Conservation (phyloP, 2,113 vertebrate species). For the Psilopsiagon aurifrons region DNA sequence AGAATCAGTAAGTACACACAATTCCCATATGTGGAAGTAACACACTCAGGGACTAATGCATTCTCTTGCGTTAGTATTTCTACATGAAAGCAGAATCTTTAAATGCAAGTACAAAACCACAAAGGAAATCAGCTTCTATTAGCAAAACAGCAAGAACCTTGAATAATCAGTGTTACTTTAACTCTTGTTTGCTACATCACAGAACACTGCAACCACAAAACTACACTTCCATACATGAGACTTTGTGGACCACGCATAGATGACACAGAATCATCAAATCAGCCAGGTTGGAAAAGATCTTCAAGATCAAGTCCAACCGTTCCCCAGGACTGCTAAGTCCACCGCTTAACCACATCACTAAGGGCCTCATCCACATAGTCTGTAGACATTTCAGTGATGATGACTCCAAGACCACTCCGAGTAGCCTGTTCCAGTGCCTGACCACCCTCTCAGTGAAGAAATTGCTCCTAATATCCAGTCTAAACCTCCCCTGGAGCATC, state of each 20-base stretch:
- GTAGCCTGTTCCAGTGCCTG: neutral
- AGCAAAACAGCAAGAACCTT: neutral
- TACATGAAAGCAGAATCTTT: neutral
- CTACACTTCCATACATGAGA: neutral
- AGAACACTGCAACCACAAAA: neutral
- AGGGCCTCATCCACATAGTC: neutral
- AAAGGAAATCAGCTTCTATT: neutral
- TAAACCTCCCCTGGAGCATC: neutral
- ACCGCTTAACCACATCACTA: neutral
- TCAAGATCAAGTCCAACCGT: neutral
- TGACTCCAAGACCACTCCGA: neutral
- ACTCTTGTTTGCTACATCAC: neutral
- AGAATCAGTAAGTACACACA: neutral
- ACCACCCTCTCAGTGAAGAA: neutral
- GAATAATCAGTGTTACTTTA: neutral
- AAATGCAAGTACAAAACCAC: neutral
- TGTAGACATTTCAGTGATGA: neutral
- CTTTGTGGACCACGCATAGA: neutral
- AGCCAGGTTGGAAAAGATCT: neutral
- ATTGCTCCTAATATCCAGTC: neutral
- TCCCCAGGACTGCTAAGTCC: neutral
- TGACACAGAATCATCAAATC: neutral
- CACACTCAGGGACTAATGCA: neutral
- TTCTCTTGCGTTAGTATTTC: neutral
- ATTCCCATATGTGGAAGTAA: neutral